Percentiles rank a stretch among this genome's conserved stretches.
Evolutionary conservation across 2,797 vertebrate species (phyloP).

Genomic region (Capromys pilorides): DNA sequence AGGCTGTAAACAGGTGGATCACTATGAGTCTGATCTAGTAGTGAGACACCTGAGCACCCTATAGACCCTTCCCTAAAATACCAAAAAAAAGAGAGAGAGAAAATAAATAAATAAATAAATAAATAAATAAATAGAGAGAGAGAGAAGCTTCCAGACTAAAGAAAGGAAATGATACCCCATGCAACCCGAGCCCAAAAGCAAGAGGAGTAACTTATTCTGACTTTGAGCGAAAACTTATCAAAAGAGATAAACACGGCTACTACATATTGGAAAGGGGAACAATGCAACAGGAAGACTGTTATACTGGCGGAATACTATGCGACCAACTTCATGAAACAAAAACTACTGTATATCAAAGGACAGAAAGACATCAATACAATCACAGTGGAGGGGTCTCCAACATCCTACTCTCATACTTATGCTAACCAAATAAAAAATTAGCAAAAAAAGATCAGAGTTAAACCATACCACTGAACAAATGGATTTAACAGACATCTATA

Average conservation of each 20-base stretch:
- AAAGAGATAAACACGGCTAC: background rate
- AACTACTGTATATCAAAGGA: background rate
- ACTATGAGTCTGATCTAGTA: no score
- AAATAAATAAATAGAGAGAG: no score
- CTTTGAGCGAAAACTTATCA: background rate
- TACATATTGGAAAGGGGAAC: background rate
- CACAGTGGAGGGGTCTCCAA: background rate
- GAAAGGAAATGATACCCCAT: background rate
- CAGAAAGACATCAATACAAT: background rate
- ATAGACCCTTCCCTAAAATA: no score
- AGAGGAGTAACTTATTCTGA: background rate
- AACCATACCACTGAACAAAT: background rate
- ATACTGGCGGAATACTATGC: background rate
- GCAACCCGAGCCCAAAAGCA: background rate
- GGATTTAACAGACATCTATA: background rate
- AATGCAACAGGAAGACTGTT: background rate
- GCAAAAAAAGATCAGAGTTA: background rate
- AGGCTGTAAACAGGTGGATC: no score
- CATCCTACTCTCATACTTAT: background rate
- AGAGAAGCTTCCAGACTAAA: background rate
- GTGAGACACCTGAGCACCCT: no score
- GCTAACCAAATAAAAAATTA: background rate
- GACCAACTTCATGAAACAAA: background rate
- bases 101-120: no score
- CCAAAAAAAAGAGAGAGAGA: no score